Conservation (phyloP, 2,113 vertebrate genomes). For the Calidris pugnax region DNA sequence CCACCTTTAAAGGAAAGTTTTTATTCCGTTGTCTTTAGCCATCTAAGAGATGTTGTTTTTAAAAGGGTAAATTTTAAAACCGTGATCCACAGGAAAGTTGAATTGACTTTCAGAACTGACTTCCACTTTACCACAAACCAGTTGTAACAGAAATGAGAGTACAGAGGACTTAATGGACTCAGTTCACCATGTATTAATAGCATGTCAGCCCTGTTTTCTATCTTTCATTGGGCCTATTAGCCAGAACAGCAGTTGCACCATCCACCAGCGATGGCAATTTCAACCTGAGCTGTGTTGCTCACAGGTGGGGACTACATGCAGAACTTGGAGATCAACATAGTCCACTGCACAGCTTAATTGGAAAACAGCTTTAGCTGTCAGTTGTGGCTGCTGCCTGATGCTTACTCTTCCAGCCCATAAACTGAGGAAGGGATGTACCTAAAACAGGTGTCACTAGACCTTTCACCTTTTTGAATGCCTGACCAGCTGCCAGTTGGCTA, state of each 20-base stretch:
- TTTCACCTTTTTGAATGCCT: constrained; percentile 62
- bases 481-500: constrained; percentile 53
- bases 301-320: accelerated
- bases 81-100: not conserved
- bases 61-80: not conserved
- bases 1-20: not conserved
- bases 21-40: not conserved
- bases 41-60: not conserved
- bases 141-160: not conserved
- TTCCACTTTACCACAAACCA: not conserved
- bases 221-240: not conserved
- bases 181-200: not conserved
- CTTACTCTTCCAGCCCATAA: not conserved
- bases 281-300: not conserved
- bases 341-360: not conserved
- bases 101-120: not conserved
- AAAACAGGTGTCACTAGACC: constrained; percentile 67
- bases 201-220: not conserved
- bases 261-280: accelerated
- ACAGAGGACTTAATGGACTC: not conserved
- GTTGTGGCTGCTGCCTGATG: not conserved
- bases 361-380: not conserved
- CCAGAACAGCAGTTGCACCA: not conserved
- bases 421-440: constrained; percentile 61
- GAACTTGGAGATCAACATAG: not conserved